Evolutionary conservation across 23 tunicate species (phyloP).

Genomic region (Trididemnum clinides): DNA sequence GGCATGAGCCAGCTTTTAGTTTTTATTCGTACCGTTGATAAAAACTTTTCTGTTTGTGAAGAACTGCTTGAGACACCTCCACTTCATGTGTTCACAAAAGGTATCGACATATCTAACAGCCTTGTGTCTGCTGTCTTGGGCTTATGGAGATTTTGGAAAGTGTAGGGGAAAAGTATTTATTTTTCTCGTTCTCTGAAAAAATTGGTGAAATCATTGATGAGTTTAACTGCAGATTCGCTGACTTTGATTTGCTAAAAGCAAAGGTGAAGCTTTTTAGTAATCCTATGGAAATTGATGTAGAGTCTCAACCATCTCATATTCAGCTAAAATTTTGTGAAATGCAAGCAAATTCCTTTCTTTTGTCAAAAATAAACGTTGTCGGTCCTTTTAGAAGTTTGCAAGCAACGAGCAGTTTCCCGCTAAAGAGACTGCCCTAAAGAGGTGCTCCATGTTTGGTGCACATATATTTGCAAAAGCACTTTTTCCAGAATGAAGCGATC

Average conservation of each 20-base stretch:
- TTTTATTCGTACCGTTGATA: background rate
- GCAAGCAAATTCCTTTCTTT: conserved; percentile 15
- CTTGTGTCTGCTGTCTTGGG: too few species aligned
- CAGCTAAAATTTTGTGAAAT: conserved; percentile 5
- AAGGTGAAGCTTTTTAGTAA: background rate
- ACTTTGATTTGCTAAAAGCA: conserved; percentile 11
- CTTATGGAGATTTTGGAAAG: too few species aligned
- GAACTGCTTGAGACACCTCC: background rate
- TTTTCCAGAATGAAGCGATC: too few species aligned
- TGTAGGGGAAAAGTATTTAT: too few species aligned
- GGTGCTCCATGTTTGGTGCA: background rate
- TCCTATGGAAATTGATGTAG: conserved; percentile 4
- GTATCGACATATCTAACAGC: background rate
- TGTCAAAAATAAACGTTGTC: conserved; percentile 9
- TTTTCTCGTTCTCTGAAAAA: background rate
- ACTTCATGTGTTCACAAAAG: background rate
- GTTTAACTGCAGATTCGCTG: too few species aligned
- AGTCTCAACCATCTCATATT: conserved; percentile 13
- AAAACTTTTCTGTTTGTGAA: background rate
- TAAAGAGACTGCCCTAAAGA: background rate
- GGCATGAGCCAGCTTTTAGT: conserved; percentile 1
- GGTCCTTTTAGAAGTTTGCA: conserved; percentile 16
- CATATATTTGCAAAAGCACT: background rate
- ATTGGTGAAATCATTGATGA: background rate
- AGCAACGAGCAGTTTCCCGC: conserved; percentile 2